Percentiles rank a stretch among this genome's conserved stretches.
These are phyloP conservation scores for Mormyrus iriodes DNA, from an alignment of 2,113 vertebrate genomes.

Conservation along the genomic window DNA sequence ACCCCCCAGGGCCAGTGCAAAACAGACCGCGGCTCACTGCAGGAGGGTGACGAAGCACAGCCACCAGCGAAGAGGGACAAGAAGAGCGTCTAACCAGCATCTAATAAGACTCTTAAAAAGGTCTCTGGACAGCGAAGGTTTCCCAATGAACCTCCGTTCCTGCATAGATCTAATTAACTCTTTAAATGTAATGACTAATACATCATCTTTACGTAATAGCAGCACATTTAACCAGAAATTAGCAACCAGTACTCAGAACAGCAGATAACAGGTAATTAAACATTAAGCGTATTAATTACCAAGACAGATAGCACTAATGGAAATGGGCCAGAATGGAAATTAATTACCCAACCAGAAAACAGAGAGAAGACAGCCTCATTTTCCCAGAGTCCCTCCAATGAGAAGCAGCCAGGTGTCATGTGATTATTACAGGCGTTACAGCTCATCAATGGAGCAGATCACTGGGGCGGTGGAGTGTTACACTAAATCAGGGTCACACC, in stretches of 20 bases:
- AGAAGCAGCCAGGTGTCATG: neutral
- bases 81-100: neutral
- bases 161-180: neutral
- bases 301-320: neutral
- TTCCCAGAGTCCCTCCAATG: neutral
- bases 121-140: neutral
- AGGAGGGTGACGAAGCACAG: neutral
- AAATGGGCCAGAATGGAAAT: neutral
- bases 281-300: neutral
- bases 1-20: neutral
- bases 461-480: neutral
- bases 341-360: neutral
- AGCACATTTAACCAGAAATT: neutral
- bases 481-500: neutral
- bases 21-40: neutral
- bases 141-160: neutral
- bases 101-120: neutral
- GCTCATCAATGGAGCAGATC: neutral
- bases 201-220: neutral
- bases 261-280: neutral
- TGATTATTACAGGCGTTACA: neutral
- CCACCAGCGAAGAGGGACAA: neutral
- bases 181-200: neutral
- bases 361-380: neutral
- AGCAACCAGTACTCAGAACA: neutral